Evolutionary conservation across 2,797 vertebrate genomes (phyloP), one percentile per base, ranked within the genome.

Genomic region (Liasis olivaceus): DNA sequence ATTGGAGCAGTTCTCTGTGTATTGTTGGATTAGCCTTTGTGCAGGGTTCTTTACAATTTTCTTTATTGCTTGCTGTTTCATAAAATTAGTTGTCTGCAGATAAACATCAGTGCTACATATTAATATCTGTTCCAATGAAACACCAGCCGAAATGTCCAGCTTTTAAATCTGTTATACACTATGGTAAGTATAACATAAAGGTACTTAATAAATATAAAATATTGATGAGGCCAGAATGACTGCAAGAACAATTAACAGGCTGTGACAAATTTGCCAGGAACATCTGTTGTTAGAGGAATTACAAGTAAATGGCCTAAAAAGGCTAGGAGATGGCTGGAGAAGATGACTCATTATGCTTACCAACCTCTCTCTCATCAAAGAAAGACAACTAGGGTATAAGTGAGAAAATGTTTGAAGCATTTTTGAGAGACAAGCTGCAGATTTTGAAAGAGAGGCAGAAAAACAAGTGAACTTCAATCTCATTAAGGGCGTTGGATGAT

Each of bases 11-110:
- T 87, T 72, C 89, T 90, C 58, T 31, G 4, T 42, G 56, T 59
- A 42, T 26, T 42, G 81, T 92, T 89, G 54, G 22, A 85, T 66
- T 85, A 92, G 77, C 9, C 62, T 89, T 85, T 85, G 42, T 92
- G 60, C 36, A 59, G 20, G 54, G 64, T 72, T 91, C 36, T 91
- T 51, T 47, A 15, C 5, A 64, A 31, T 88, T 51, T 84, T 31
- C 42, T 88, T 88, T 63, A 59, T 69, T 92, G 56, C 28, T 87
- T n/a, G 62, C 58, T 59, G 12, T 77, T 87, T 60, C 26, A 77
- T 87, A 72, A 93, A 90, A 86, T 87, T 51, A 87, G 31, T 89
- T 11, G 36, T 85, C 47, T 54, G 15, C 26, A n/a, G 47, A 88
- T 42, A 62, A 77, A n/a, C 62, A 31, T 42, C 58, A 28, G 1